Base-by-base conservation (phyloP, 2,888 invertebrate genomes). In the Lysandra coridon region DNA sequence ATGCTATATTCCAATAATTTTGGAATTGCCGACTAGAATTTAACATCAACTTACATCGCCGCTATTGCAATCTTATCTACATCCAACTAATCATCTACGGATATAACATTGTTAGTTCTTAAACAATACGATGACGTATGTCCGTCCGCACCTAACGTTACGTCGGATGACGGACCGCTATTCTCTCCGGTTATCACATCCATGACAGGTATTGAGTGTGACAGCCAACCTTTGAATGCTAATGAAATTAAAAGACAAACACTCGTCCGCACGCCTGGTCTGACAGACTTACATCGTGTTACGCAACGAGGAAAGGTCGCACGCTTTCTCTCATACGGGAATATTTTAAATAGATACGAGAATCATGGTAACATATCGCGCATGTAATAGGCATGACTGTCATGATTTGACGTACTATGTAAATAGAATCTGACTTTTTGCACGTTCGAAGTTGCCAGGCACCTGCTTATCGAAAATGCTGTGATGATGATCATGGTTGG, bases 151-250 rank as follows among this genome's bases (percentile, higher is more conserved):
- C 69, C 14, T 14, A 14, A 14, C 33, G 69, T 14, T 17, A 17
- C 69, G 33, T 33, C 33, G 69, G 62, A 69, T 69, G 69, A 69
- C 37, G 33, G 69, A 69, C 14, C 69, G 33, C 33, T 69, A 69
- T 69, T 69, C 69, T 69, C 64, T 69, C 69, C 14, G 69, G 69
- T 33, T 69, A 44, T 44, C 74, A 40, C 44, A 44, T 49, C 44
- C 30, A 76, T 33, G 76, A 76, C 76, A 57, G 53, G 49, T 76
- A 53, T 49, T 49, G 30, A 76, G 33, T 53, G 17, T 76, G 76
- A 76, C 76, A 76, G 49, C 76, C 76, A 76, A 33, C 76, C 76
- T 76, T 76, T 76, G 76, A 76, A 76, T 76, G 53, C 76, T 57
- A 76, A 76, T 76, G 76, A 76, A 53, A 76, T 53, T 49, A 76